Conservation (phyloP, 1,140 invertebrate species). For the Phenacoccus solenopsis region DNA sequence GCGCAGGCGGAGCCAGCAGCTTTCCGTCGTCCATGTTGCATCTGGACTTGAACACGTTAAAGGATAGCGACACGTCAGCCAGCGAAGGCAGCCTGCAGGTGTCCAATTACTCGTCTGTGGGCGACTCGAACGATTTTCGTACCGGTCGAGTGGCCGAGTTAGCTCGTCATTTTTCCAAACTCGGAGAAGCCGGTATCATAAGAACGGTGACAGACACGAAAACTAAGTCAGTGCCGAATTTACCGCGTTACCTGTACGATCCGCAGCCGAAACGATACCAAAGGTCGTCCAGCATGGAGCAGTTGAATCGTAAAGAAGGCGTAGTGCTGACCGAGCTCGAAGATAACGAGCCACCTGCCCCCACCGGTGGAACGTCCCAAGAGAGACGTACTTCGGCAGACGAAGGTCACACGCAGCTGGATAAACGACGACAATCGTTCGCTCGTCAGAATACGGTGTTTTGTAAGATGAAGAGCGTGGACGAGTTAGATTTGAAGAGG, state of each 20-base stretch:
- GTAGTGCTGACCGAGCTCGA: neutral
- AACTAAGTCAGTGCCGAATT: neutral
- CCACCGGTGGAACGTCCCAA: neutral
- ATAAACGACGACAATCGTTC: constrained; percentile 10
- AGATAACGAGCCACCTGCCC: neutral
- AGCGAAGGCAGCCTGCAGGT: neutral
- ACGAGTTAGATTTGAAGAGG: constrained; percentile 27
- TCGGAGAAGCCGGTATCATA: constrained; percentile 36
- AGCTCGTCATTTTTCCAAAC: constrained; percentile 42
- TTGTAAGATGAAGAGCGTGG: constrained; percentile 25
- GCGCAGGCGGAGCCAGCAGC: neutral
- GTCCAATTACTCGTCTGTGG: neutral
- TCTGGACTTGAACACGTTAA: neutral
- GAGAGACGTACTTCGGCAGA: neutral
- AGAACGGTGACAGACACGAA: constrained; percentile 14
- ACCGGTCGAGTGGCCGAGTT: constrained; percentile 45
- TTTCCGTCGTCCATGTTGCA: neutral
- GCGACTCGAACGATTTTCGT: constrained; percentile 23
- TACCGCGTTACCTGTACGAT: neutral
- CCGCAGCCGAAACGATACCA: neutral
- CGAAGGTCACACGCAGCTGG: neutral
- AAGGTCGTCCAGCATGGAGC: neutral
- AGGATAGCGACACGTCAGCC: neutral
- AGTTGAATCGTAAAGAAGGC: neutral
- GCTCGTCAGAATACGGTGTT: constrained; percentile 18